Conservation (phyloP, 2,888 invertebrate genomes). For the Lysandra bellargus region DNA sequence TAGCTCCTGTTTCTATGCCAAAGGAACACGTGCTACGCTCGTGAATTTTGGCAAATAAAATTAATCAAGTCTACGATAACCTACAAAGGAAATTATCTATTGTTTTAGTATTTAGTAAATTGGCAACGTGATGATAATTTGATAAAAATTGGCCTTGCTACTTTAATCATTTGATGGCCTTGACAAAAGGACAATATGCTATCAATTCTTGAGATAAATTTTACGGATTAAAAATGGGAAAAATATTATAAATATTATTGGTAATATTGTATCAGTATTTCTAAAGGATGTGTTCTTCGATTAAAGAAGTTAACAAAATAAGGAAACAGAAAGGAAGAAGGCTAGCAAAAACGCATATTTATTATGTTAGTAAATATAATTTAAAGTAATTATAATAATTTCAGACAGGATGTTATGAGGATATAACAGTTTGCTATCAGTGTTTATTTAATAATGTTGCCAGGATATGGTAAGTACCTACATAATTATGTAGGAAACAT, state of each 20-base stretch:
- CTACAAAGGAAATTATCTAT: not conserved
- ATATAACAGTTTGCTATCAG: constrained; percentile 1
- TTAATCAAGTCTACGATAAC: not conserved
- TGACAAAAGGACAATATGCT: not conserved
- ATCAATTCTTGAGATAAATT: not conserved
- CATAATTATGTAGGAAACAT: not conserved
- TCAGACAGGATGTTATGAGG: not conserved
- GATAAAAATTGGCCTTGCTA: not conserved
- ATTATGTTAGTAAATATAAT: not conserved
- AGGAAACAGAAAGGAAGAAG: not conserved
- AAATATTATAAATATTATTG: too few relatives aligned
- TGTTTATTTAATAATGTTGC: not conserved
- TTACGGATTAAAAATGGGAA: not conserved
- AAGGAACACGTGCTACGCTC: not conserved
- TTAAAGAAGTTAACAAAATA: not conserved
- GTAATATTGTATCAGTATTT: too few relatives aligned
- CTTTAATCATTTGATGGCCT: constrained; percentile 5
- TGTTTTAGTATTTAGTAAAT: not conserved
- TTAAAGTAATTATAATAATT: not conserved
- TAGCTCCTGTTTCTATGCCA: not conserved
- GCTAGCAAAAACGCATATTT: not conserved
- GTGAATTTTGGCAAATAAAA: not conserved
- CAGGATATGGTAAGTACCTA: not conserved
- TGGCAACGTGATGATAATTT: not conserved
- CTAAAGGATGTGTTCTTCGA: not conserved